phyloP scores from a whole-genome alignment of 2,113 vertebrate genomes.

The Eulemur rufifrons region DNA sequence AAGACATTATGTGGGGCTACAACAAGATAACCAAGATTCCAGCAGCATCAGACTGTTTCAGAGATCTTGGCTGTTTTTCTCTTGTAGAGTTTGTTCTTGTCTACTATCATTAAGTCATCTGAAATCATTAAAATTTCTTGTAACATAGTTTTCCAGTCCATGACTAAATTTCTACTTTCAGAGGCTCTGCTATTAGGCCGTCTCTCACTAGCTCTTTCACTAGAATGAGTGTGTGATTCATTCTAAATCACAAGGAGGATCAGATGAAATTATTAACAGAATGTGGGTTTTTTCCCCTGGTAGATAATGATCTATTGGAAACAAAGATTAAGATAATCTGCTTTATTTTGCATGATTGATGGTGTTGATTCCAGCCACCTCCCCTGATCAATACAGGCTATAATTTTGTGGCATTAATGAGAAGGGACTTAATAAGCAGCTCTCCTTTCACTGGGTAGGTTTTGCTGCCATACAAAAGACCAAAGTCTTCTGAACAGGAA shows the following conservation, averaged over 20 bases:
- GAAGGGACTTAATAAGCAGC: not conserved
- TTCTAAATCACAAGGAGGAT: slow-evolving; percentile 32
- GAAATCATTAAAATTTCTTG: not conserved
- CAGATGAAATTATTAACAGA: slow-evolving; percentile 49
- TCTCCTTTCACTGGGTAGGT: not conserved
- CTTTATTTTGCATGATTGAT: slow-evolving; percentile 36
- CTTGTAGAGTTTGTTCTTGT: not conserved
- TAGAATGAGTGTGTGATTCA: not conserved
- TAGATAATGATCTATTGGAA: slow-evolving; percentile 55
- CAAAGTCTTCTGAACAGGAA: not conserved
- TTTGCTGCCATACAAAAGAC: not conserved
- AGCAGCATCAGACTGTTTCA: too few species aligned
- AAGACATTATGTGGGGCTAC: not conserved
- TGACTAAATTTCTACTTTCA: not conserved
- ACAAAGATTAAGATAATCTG: slow-evolving; percentile 63
- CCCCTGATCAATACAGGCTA: not conserved
- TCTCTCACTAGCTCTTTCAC: not conserved
- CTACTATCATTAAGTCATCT: not conserved
- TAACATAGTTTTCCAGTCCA: not conserved
- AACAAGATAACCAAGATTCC: not conserved
- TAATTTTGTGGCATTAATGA: not conserved
- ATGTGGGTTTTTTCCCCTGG: not conserved
- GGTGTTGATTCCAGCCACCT: not conserved
- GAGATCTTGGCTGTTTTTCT: not conserved
- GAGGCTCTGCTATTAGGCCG: not conserved